A percentile compares a stretch with the other conserved stretches of the same genome.
phyloP scores from a whole-genome alignment of 1,140 invertebrate species.

The Alviniconcha marisindica region DNA sequence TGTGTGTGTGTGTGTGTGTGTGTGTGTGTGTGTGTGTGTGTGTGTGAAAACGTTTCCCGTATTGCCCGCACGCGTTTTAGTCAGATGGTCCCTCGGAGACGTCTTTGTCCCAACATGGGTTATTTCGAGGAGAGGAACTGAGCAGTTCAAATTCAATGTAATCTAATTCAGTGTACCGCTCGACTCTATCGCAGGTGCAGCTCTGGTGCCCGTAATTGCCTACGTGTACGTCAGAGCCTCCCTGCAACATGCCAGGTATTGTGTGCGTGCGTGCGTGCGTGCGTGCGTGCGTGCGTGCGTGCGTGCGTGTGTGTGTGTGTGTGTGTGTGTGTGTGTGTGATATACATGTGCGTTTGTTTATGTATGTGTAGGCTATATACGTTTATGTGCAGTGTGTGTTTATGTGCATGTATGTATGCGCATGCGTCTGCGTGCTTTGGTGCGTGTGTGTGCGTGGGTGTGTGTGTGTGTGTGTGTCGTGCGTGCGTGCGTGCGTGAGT shows the following conservation, averaged over 20 bases:
- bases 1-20: too few relatives aligned
- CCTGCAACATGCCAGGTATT: conserved; percentile 15
- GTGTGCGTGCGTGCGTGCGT: background rate
- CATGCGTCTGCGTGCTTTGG: background rate
- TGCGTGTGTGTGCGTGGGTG: background rate
- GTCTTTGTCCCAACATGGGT: too few relatives aligned
- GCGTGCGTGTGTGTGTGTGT: conserved; percentile 1
- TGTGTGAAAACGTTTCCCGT: too few relatives aligned
- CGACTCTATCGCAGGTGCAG: background rate
- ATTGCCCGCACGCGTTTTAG: too few relatives aligned
- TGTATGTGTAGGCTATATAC: too few relatives aligned
- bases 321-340: background rate
- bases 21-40: background rate
- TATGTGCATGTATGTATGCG: background rate
- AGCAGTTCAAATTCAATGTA: too few relatives aligned
- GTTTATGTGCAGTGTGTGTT: too few relatives aligned
- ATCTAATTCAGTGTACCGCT: too few relatives aligned
- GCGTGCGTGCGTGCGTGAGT: too few relatives aligned
- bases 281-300: background rate
- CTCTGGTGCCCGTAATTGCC: background rate
- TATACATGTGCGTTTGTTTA: too few relatives aligned
- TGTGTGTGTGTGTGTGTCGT: conserved; percentile 7
- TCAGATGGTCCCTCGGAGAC: too few relatives aligned
- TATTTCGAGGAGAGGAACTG: too few relatives aligned
- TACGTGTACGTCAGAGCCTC: background rate